A percentile compares a stretch with the other conserved stretches of the same genome.
Conservation (phyloP, 2,888 invertebrate genomes). For the Xestia ashworthii region DNA sequence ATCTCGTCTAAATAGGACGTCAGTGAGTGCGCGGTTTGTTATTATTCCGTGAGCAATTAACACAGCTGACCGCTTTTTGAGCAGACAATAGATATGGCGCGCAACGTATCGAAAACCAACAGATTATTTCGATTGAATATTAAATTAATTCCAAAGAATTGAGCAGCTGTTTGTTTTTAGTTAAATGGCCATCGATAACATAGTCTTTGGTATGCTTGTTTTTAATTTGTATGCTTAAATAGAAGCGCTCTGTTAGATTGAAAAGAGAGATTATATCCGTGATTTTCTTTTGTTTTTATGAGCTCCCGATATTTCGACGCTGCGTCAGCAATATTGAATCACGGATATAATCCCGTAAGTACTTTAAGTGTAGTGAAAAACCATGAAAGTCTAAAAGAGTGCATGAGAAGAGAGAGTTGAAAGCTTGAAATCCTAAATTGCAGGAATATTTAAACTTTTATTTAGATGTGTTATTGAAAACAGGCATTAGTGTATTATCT, state of each 20-base stretch:
- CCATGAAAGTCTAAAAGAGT: too few relatives aligned
- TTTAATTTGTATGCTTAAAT: not conserved
- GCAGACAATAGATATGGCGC: conserved; percentile 41
- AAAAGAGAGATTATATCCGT: not conserved
- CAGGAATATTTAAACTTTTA: not conserved
- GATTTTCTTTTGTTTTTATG: too few relatives aligned
- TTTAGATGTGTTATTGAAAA: not conserved
- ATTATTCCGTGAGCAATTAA: conserved; percentile 42
- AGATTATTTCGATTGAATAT: conserved; percentile 34
- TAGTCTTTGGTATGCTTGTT: not conserved
- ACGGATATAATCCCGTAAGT: too few relatives aligned
- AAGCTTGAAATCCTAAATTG: not conserved
- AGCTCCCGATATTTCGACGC: too few relatives aligned
- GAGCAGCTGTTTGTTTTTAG: conserved; percentile 36
- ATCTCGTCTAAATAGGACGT: conserved; percentile 6
- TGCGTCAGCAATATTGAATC: too few relatives aligned
- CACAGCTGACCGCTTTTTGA: conserved; percentile 25
- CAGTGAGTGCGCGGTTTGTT: conserved; percentile 39
- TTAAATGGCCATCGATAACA: conserved; percentile 8
- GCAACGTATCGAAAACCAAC: conserved; percentile 49
- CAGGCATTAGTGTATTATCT: not conserved
- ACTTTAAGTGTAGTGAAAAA: too few relatives aligned
- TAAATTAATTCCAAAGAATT: conserved; percentile 26
- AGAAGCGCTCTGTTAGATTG: not conserved
- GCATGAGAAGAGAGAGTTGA: not conserved